These are phyloP conservation scores for Lampropteryx suffumata DNA, from an alignment of 2,888 invertebrate species.

Conservation along the genomic window DNA sequence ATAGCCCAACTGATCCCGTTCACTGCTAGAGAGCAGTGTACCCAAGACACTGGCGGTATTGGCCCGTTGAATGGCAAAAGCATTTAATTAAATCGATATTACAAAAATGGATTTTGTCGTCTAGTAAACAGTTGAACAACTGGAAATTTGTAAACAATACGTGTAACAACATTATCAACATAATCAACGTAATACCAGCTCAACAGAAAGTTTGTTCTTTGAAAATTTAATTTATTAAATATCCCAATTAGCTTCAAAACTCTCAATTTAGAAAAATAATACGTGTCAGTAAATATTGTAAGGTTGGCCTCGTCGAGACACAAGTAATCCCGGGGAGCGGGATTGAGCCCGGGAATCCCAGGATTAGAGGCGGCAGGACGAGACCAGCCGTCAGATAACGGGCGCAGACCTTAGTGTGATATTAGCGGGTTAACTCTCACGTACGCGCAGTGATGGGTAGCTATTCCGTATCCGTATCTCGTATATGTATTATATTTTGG, in stretches of 20 bases:
- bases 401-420: slow-evolving; percentile 57
- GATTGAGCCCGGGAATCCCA: slow-evolving; percentile 50
- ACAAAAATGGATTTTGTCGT: too few relatives aligned
- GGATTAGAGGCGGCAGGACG: slow-evolving; percentile 52
- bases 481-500: slow-evolving; percentile 5
- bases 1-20: too few relatives aligned
- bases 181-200: slow-evolving; percentile 10
- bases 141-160: too few relatives aligned
- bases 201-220: slow-evolving; percentile 2
- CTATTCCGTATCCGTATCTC: slow-evolving; percentile 1
- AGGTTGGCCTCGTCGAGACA: slow-evolving; percentile 49
- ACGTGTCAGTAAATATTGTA: slow-evolving; percentile 41
- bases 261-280: slow-evolving; percentile 28
- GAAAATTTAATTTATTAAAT: slow-evolving; percentile 14
- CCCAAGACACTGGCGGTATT: too few relatives aligned
- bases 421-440: slow-evolving; percentile 58
- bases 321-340: slow-evolving; percentile 59
- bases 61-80: too few relatives aligned
- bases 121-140: too few relatives aligned
- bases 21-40: too few relatives aligned
- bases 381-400: slow-evolving; percentile 55
- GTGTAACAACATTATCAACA: too few relatives aligned
- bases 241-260: slow-evolving; percentile 15
- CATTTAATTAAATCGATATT: too few relatives aligned
- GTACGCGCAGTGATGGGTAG: slow-evolving; percentile 7